Conservation (phyloP, 2,113 vertebrate species). For the Burhinus bistriatus region DNA sequence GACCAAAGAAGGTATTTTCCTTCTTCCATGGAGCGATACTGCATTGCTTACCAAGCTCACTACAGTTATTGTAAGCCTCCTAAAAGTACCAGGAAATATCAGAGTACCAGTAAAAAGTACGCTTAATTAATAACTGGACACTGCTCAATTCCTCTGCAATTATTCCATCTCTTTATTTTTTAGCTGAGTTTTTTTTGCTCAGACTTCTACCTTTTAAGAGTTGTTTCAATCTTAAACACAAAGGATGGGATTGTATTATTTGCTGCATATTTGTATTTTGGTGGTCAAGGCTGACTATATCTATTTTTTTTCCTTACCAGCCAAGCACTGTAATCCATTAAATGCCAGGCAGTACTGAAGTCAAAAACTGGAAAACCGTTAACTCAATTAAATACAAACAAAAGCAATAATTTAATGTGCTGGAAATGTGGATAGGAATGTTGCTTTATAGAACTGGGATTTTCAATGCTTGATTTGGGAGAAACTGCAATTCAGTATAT, state of each 20-base stretch:
- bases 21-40: not conserved
- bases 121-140: not conserved
- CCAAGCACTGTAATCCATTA: not conserved
- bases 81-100: not conserved
- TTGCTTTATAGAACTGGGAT: not conserved
- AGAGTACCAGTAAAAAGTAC: not conserved
- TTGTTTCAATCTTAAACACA: not conserved
- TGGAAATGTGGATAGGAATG: not conserved
- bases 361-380: not conserved
- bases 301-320: not conserved
- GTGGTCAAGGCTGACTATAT: not conserved
- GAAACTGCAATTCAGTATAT: not conserved
- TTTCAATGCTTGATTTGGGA: not conserved
- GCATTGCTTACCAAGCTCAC: not conserved
- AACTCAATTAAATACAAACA: not conserved
- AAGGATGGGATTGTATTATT: not conserved
- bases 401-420: not conserved
- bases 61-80: not conserved
- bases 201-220: not conserved
- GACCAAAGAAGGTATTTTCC: conserved; percentile 15
- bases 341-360: not conserved
- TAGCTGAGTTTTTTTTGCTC: not conserved
- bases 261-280: not conserved
- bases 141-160: not conserved
- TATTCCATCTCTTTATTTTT: not conserved